Evolutionary conservation across 2,888 invertebrate genomes (phyloP).

Genomic region (Drosophila anomalata): DNA sequence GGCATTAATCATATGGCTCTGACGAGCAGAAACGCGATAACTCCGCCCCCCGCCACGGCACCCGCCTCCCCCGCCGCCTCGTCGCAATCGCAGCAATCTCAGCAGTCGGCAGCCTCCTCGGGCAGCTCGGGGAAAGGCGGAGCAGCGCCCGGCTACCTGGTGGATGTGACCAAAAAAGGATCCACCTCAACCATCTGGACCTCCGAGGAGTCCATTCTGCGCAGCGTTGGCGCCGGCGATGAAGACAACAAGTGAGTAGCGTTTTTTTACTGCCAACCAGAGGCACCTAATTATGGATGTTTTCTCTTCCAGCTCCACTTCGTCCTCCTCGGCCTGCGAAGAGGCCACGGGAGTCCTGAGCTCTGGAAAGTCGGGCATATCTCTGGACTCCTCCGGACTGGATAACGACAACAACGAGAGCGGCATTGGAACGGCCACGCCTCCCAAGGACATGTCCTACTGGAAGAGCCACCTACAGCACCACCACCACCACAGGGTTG

Average conservation of each 20-base stretch:
- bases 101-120: slow-evolving; percentile 51
- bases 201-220: slow-evolving; percentile 84
- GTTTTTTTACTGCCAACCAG: not conserved
- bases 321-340: slow-evolving; percentile 84
- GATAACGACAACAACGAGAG: slow-evolving; percentile 84
- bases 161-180: slow-evolving; percentile 84
- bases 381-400: slow-evolving; percentile 82
- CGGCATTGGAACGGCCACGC: slow-evolving; percentile 83
- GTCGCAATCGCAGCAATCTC: slow-evolving; percentile 38
- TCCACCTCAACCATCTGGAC: slow-evolving; percentile 84
- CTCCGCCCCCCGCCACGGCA: slow-evolving; percentile 61
- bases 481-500: slow-evolving; percentile 53
- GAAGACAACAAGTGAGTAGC: slow-evolving; percentile 84
- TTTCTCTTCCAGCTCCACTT: slow-evolving; percentile 79
- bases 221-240: slow-evolving; percentile 84
- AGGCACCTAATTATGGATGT: not conserved
- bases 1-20: slow-evolving; percentile 79
- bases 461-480: slow-evolving; percentile 79
- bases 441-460: slow-evolving; percentile 82
- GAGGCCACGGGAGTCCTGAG: slow-evolving; percentile 82
- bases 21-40: slow-evolving; percentile 67
- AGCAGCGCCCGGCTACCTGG: slow-evolving; percentile 70
- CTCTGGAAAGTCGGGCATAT: slow-evolving; percentile 83
- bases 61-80: slow-evolving; percentile 21
- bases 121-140: slow-evolving; percentile 53